These are phyloP conservation scores for Noturus placidus DNA, from an alignment of 2,113 vertebrate species.

Conservation along the genomic window DNA sequence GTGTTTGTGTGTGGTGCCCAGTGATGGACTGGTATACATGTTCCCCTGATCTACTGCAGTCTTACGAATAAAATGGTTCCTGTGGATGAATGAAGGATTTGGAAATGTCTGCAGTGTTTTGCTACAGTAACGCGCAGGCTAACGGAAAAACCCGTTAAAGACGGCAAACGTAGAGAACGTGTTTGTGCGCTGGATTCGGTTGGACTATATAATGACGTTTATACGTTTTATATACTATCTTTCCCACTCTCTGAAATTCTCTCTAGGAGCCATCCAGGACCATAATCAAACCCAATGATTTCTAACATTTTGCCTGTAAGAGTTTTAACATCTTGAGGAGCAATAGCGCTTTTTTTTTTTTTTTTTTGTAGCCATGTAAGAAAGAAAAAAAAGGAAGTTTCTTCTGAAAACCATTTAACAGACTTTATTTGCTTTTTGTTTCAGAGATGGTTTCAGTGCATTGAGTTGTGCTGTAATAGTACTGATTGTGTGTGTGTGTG, in stretches of 20 bases:
- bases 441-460: neutral
- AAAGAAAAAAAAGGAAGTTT: neutral
- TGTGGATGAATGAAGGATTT: neutral
- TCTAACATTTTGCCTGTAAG: neutral
- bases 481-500: slow-evolving; percentile 35
- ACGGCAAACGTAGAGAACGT: no score
- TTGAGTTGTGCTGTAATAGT: neutral
- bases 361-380: no score
- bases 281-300: neutral
- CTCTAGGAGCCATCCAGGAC: neutral
- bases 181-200: neutral
- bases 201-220: neutral
- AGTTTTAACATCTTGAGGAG: neutral
- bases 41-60: neutral
- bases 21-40: neutral
- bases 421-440: neutral
- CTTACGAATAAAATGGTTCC: neutral
- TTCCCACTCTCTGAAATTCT: neutral
- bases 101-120: neutral
- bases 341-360: neutral
- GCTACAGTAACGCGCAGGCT: no score
- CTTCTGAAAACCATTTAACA: neutral
- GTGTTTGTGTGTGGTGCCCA: neutral
- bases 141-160: neutral
- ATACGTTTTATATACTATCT: neutral